These are phyloP conservation scores for Vidua macroura DNA, from an alignment of 2,113 vertebrate species.

Conservation along the genomic window DNA sequence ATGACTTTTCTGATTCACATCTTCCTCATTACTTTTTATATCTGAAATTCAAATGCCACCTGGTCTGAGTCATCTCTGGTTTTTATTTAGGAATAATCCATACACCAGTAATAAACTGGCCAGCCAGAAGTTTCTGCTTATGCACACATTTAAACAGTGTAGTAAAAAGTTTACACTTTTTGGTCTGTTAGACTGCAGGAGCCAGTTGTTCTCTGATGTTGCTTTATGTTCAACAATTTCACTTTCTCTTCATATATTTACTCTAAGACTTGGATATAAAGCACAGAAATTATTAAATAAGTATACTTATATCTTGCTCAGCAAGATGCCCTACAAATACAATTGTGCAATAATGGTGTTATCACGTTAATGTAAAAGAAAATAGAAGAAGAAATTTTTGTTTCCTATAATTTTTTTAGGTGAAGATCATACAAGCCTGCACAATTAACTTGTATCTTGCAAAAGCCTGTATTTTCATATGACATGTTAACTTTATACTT, in stretches of 20 bases:
- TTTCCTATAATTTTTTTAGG: background rate
- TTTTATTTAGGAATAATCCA: constrained; percentile 22
- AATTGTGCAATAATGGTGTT: background rate
- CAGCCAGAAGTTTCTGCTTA: constrained; percentile 5
- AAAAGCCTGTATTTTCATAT: background rate
- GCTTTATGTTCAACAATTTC: background rate
- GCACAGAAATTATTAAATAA: background rate
- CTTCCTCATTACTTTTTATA: constrained; percentile 48
- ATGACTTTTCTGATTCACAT: constrained; percentile 2
- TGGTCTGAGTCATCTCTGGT: background rate
- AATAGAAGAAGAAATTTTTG: background rate
- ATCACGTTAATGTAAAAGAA: background rate
- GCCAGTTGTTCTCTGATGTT: background rate
- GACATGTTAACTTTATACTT: background rate
- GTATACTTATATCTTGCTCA: background rate
- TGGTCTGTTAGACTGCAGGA: background rate
- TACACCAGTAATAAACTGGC: background rate
- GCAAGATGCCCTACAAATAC: background rate
- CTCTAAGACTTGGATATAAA: background rate
- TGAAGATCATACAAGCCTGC: background rate
- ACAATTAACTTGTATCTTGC: background rate
- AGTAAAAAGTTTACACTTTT: background rate
- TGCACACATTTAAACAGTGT: background rate
- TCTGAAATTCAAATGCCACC: background rate
- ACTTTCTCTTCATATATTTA: background rate